Conservation (phyloP, 1,140 invertebrate genomes). For the Sinella curviseta region DNA sequence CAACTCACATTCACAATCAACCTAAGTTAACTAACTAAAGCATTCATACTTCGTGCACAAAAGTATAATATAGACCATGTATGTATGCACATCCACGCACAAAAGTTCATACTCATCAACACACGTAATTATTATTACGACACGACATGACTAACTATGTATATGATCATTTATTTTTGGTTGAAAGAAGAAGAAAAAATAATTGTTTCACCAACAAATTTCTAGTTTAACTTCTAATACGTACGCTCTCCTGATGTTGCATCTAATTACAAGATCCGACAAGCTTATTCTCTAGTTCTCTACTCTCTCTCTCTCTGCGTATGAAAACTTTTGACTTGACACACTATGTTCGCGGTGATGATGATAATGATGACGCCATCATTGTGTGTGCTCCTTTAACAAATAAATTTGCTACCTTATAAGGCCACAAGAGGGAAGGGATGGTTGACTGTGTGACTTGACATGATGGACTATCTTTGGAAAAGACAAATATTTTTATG, state of each 20-base stretch:
- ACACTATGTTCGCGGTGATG: no score
- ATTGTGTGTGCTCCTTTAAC: not conserved
- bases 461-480: not conserved
- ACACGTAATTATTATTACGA: not conserved
- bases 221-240: no score
- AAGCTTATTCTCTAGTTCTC: no score
- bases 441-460: not conserved
- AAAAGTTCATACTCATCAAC: not conserved
- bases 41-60: no score
- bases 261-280: slow-evolving; percentile 2
- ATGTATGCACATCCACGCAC: no score
- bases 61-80: no score
- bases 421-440: not conserved
- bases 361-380: not conserved
- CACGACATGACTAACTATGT: not conserved
- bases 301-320: no score
- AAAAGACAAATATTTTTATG: not conserved
- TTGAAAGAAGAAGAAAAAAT: not conserved
- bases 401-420: not conserved
- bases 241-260: no score
- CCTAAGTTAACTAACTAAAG: no score
- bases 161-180: not conserved
- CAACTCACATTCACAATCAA: no score
- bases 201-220: no score
- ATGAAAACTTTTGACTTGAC: no score